phyloP scores from a whole-genome alignment of 2,888 invertebrate species.

The Caenorhabditis plicata region DNA sequence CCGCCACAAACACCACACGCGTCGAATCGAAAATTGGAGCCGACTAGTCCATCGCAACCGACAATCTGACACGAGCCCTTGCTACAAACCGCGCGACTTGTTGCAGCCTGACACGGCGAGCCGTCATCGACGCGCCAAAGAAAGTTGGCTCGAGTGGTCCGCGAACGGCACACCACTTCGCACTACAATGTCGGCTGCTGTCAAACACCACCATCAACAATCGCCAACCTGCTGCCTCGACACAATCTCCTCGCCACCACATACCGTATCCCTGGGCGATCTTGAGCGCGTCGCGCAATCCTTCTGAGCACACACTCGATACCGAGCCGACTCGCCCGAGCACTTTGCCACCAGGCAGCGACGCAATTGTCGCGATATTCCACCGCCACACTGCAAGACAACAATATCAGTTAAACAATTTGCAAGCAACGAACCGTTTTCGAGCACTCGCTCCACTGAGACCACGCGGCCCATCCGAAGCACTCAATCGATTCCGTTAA shows the following conservation, averaged over 20 bases:
- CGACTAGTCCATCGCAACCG: conserved; percentile 71
- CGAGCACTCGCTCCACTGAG: conserved; percentile 51
- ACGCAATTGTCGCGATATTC: conserved; percentile 54
- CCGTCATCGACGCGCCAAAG: conserved; percentile 47
- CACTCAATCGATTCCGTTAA: too few relatives aligned
- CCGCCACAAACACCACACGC: conserved; percentile 71
- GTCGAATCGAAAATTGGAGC: conserved; percentile 69
- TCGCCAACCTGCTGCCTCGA: conserved; percentile 33
- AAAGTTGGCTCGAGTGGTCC: conserved; percentile 31
- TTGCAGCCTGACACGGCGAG: conserved; percentile 40
- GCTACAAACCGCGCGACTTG: conserved; percentile 47
- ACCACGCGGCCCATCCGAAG: conserved; percentile 57
- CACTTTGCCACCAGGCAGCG: conserved; percentile 56
- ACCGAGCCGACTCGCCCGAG: conserved; percentile 43
- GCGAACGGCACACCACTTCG: conserved; percentile 46
- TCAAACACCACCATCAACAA: neutral
- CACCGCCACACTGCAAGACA: conserved; percentile 47
- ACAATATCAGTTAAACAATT: too few relatives aligned
- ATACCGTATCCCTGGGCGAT: conserved; percentile 38
- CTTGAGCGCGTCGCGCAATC: conserved; percentile 37
- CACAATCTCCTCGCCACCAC: conserved; percentile 43
- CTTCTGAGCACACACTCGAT: conserved; percentile 47
- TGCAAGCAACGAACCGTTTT: conserved; percentile 33
- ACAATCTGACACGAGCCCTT: conserved; percentile 67
- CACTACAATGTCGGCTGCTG: conserved; percentile 29